Conservation (phyloP, 53 echinoderm and acorn worm genomes). For the Temnopleurus reevesii region DNA sequence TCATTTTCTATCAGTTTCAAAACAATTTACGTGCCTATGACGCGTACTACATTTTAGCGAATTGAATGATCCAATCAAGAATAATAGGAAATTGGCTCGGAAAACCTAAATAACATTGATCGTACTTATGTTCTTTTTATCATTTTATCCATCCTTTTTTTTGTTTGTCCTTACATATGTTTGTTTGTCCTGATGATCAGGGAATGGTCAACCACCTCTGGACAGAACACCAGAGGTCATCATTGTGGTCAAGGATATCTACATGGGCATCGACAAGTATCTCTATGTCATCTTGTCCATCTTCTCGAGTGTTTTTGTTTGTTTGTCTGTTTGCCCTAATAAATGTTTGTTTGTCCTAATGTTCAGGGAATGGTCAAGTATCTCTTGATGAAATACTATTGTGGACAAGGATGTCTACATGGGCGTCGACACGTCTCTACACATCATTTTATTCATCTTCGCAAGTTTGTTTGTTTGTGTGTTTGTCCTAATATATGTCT, state of each 20-base stretch:
- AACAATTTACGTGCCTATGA: too few species aligned
- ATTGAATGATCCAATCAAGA: too few species aligned
- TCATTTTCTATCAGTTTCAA: too few species aligned
- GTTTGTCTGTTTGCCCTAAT: slow-evolving; percentile 65
- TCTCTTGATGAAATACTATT: slow-evolving; percentile 68
- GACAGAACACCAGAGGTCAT: slow-evolving; percentile 66
- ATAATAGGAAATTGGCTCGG: too few species aligned
- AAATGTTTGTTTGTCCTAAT: not conserved
- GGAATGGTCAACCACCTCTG: slow-evolving; percentile 55
- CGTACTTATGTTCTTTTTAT: too few species aligned
- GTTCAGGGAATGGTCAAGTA: slow-evolving; percentile 35
- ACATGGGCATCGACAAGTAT: slow-evolving; percentile 60
- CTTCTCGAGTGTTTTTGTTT: slow-evolving; percentile 61
- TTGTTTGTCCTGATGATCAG: not conserved
- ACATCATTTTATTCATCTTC: slow-evolving; percentile 55
- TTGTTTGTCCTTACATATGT: not conserved
- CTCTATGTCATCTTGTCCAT: slow-evolving; percentile 59
- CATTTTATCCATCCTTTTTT: too few species aligned
- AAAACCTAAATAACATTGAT: too few species aligned
- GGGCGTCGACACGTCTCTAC: slow-evolving; percentile 61
- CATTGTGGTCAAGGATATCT: slow-evolving; percentile 41
- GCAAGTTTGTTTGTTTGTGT: not conserved
- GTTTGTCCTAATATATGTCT: too few species aligned
- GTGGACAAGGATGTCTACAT: slow-evolving; percentile 52
- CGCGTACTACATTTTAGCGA: too few species aligned